Base-by-base conservation (phyloP, 1,140 invertebrate species). In the Drosophila neocordata region DNA sequence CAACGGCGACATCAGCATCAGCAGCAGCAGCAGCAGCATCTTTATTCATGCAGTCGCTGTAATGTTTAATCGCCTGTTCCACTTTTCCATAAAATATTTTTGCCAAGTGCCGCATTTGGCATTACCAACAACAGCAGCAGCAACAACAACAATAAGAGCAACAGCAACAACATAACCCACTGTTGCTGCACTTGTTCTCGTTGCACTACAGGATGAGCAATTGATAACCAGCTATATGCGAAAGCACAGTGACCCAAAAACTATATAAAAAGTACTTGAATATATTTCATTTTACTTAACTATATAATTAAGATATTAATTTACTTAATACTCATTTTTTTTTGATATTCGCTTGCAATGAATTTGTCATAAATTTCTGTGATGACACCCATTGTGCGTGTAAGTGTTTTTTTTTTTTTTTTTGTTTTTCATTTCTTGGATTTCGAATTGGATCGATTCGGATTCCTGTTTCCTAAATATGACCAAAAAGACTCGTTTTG, bases 61-160 rank as follows among this genome's bases (percentile, higher is more conserved):
- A 83, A 82, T 90, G 82, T 83, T 88, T 89, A 84, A 87, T 89
- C 79, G 74, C 77, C 69, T 89, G 89, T 89, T 88, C 89, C 77
- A 90, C 89, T 90, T 90, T 90, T 90, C 89, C 89, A 90, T 90
- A 80, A 90, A 90, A 75, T 90, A 89, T 90, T 85, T 90, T 85
- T 82, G 67, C 77, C 79, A 90, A 90, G 76, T 85, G 79, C 87
- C 81, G 79, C 74, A 79, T 90, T 90, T 88, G 77, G 82, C 67
- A 70, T 70, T 69, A 41, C 51, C 31, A 48, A 53, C 69, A 60
- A 64, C 62, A 75, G 52, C 65, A 44, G 59, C 58, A 74, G 58
- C 58, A 51, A n/a, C 61, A 51, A 24, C 59, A 71, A 72, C 63
- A 44, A 9, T 11, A 53, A 38, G 55, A 65, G 5, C 22, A 24